Base-by-base conservation (phyloP, 2,113 vertebrate genomes). In the Sebastes fasciatus region DNA sequence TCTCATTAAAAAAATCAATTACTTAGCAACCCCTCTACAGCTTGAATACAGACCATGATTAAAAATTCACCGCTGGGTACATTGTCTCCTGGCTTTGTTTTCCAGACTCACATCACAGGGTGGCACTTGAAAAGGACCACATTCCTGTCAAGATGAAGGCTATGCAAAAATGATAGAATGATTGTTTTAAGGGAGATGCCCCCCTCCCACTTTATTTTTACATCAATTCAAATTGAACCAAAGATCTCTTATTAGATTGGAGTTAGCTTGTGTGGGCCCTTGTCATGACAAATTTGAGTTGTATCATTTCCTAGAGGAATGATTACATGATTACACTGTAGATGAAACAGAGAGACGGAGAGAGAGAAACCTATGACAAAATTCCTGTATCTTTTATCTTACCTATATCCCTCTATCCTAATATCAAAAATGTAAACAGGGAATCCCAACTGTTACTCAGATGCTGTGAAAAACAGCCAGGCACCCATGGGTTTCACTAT, bases 1-100 rank as follows among this genome's bases (percentile, higher is more conserved):
- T 88, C 70, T 88, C 84, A 91, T 93, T 88, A 80, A 88, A 84
- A 61, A 89, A 91, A 90, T 84, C 60, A 82, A 87, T 90, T 87
- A 86, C 82, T 85, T 83, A 70, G 67, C 83, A 83, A 84, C 69
- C 76, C 67, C 34, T 83, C 19, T 74, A 85, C 75, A 79, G 64
- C 52, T 12, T 76, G 82, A 83, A 88, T 70, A 77, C 66, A 81
- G 80, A 69, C 42, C 43, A 63, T 88, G 83, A 91, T 88, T 85
- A 83, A 55, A 87, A 80, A 89, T 72, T 74, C 80, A 85, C 85
- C 82, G 73, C 82, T 86, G 83, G 71, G 80, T 84, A 80, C 74
- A 70, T 55, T 12, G 63, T 85, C 81, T 85, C 46, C 46, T 77
- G 71, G 70, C 80, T 88, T 92, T 89, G 91, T 89, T 86, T 90